Evolutionary conservation across 2,888 invertebrate genomes (phyloP).

Genomic region (Hemicrepidius hirtus): DNA sequence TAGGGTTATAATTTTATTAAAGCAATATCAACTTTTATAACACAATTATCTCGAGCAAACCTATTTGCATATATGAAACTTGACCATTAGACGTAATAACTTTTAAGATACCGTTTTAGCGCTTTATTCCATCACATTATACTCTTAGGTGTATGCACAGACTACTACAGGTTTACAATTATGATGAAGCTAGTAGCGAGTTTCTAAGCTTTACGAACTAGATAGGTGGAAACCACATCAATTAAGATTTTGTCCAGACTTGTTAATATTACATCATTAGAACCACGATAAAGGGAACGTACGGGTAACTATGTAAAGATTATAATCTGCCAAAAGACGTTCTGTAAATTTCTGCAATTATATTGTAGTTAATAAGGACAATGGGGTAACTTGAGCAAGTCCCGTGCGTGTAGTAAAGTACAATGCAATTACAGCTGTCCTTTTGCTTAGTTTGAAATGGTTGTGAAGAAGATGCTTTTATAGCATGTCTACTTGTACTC

Average conservation of each 20-base stretch:
- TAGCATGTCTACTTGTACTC: not conserved
- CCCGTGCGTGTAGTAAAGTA: constrained; percentile 15
- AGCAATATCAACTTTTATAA: constrained; percentile 12
- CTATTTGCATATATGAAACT: constrained; percentile 15
- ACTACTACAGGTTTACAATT: not conserved
- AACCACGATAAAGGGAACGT: constrained; percentile 20
- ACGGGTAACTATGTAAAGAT: constrained; percentile 32
- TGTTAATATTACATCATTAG: constrained; percentile 34
- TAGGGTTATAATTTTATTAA: constrained; percentile 7
- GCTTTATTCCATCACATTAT: not conserved
- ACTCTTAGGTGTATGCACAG: no score
- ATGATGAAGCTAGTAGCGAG: not conserved
- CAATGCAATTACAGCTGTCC: constrained; percentile 8
- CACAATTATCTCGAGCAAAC: not conserved
- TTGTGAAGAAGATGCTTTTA: not conserved
- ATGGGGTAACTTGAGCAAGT: not conserved
- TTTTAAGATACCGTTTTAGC: not conserved
- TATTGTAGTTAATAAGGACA: constrained; percentile 27
- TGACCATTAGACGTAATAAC: constrained; percentile 3
- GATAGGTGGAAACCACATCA: constrained; percentile 31
- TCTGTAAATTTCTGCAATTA: constrained; percentile 33
- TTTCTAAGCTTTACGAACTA: not conserved
- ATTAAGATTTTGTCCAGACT: constrained; percentile 32
- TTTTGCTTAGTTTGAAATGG: not conserved
- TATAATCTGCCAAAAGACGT: constrained; percentile 32